Base-by-base conservation (phyloP, 2,888 invertebrate genomes). In the Acanthosoma haemorrhoidale region DNA sequence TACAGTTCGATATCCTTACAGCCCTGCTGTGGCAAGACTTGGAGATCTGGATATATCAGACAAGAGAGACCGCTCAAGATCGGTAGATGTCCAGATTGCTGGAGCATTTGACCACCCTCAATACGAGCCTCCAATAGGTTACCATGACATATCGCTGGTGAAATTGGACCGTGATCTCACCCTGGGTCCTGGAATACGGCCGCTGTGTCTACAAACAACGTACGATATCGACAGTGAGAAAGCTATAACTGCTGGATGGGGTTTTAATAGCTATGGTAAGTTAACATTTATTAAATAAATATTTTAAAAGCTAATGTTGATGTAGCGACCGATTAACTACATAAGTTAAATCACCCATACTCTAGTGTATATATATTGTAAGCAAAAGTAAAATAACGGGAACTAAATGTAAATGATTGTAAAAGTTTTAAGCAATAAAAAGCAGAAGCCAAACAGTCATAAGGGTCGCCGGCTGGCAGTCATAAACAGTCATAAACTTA, bases 131-230 rank as follows among this genome's bases (percentile, higher is more conserved):
- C 83, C 83, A 0, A 74, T 76, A 0, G 81, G 82, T 18, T 88
- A 89, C 79, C 80, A 88, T 75, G 89, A 89, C 75, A 87, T 89
- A 64, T 87, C 87, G 0, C 78, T 89, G 0, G 71, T 89, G 0
- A 82, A 84, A 75, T 77, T 88, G 34, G 78, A 77, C 0, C 76
- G 77, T 0, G 68, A 71, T 25, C 78, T 80, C 0, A 60, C 32
- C 5, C 81, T 83, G 58, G 76, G 70, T 8, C 51, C 51, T 9
- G 75, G 72, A 51, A 75, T 83, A 9, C 77, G 78, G 70, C 83
- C 84, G 0, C 82, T 82, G 4, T 84, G 84, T 76, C 77, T 84
- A 6, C 64, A 68, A 21, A 61, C 57, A 4, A 15, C n/a, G 1
- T 16, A 9, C 3, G 15, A 13, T 21, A 31, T 68, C 9, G 31